phyloP scores from a whole-genome alignment of 1,140 invertebrate species.

The Scaptodrosophila lebanonensis region DNA sequence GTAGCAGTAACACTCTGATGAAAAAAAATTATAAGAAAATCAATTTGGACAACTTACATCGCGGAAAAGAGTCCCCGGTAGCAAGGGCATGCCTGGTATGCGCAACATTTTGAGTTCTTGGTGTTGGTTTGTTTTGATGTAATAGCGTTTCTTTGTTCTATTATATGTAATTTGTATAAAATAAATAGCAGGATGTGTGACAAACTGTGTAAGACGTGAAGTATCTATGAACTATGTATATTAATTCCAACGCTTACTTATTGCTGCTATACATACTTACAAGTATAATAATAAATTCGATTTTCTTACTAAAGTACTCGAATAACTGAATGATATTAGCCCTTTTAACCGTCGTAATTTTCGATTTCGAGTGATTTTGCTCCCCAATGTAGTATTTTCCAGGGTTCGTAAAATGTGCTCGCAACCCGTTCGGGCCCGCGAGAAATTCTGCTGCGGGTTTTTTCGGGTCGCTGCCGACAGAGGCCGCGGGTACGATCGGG shows the following conservation, averaged over 20 bases:
- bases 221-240: not conserved
- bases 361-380: no score
- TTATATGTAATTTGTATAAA: slow-evolving; percentile 9
- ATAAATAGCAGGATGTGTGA: slow-evolving; percentile 15
- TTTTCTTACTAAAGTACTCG: no score
- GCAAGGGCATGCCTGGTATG: slow-evolving; percentile 68
- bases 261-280: no score
- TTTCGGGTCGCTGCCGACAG: no score
- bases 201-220: slow-evolving; percentile 14
- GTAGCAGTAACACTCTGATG: not conserved
- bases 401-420: no score
- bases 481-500: no score
- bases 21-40: not conserved
- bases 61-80: slow-evolving; percentile 66
- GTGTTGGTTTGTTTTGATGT: slow-evolving; percentile 3
- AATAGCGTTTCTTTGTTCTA: slow-evolving; percentile 10
- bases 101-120: slow-evolving; percentile 53
- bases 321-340: no score
- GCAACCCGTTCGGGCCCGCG: no score
- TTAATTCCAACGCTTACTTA: slow-evolving; percentile 14
- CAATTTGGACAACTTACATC: slow-evolving; percentile 51
- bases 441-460: no score
- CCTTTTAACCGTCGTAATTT: no score
- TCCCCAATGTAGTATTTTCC: no score
- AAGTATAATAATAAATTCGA: no score